A percentile compares a stretch with the other conserved stretches of the same genome.
Evolutionary conservation across 2,113 vertebrate genomes (phyloP).

Genomic region (Rhadina sibilatrix): DNA sequence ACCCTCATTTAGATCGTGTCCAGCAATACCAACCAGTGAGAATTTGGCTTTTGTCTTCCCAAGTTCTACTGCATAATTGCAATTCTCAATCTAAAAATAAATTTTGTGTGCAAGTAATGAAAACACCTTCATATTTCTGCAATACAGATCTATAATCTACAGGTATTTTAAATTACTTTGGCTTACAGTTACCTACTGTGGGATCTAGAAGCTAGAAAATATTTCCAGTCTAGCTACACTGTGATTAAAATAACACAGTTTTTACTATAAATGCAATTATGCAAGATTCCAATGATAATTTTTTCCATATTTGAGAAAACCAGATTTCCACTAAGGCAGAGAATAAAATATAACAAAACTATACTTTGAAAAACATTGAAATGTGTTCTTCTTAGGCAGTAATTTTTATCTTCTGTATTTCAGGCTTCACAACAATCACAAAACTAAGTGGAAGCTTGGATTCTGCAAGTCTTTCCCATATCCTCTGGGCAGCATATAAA

Average conservation of each 20-base stretch:
- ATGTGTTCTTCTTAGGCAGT: background rate
- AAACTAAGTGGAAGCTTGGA: background rate
- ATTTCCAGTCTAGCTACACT: background rate
- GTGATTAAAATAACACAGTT: background rate
- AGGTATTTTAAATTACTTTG: background rate
- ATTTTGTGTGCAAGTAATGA: background rate
- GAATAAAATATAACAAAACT: background rate
- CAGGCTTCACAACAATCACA: background rate
- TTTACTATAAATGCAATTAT: background rate
- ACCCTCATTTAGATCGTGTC: constrained; percentile 90
- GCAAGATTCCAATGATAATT: background rate
- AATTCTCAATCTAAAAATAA: constrained; percentile 90
- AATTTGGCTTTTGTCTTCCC: constrained; percentile 88
- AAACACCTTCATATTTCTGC: background rate
- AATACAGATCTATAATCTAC: background rate
- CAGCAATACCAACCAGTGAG: constrained; percentile 94
- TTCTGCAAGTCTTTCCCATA: background rate
- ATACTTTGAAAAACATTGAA: background rate
- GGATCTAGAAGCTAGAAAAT: background rate
- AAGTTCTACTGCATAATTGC: constrained; percentile 92
- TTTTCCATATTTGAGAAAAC: background rate
- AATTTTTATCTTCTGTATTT: background rate
- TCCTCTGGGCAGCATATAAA: background rate
- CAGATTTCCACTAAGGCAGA: background rate
- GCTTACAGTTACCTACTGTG: background rate